These are phyloP conservation scores for Lordiphosa clarofinis DNA, from an alignment of 1,140 invertebrate genomes.

Conservation along the genomic window DNA sequence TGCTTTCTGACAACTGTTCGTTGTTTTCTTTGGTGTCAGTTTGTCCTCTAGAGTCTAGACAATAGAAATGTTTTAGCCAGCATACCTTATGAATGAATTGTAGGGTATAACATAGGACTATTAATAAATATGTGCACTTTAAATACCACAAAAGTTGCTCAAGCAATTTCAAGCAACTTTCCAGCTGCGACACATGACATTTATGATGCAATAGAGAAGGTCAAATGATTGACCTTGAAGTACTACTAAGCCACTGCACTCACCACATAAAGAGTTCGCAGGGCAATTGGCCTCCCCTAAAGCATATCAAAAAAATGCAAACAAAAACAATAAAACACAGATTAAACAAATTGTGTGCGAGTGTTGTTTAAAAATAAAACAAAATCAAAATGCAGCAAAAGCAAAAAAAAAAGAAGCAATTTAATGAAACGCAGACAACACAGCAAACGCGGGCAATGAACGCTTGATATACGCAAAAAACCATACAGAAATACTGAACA, in stretches of 20 bases:
- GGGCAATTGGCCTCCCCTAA: conserved; percentile 17
- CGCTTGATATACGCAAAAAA: conserved; percentile 70
- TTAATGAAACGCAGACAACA: conserved; percentile 20
- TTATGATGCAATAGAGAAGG: conserved; percentile 21
- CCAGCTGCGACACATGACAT: not conserved
- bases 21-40: too few relatives aligned
- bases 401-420: conserved; percentile 4
- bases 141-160: too few relatives aligned
- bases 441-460: conserved; percentile 66
- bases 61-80: too few relatives aligned
- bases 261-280: conserved; percentile 31
- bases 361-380: conserved; percentile 57
- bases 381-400: conserved; percentile 53
- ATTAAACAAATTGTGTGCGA: conserved; percentile 59
- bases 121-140: too few relatives aligned
- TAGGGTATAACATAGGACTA: too few relatives aligned
- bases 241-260: too few relatives aligned
- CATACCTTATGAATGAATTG: too few relatives aligned
- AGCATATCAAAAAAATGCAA: conserved; percentile 26
- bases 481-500: conserved; percentile 16
- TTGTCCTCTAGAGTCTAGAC: too few relatives aligned
- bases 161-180: not conserved
- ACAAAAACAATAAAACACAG: conserved; percentile 35
- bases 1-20: too few relatives aligned
- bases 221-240: conserved; percentile 47